phyloP scores from a whole-genome alignment of 1,140 invertebrate species.

The Saccostrea glomerata region DNA sequence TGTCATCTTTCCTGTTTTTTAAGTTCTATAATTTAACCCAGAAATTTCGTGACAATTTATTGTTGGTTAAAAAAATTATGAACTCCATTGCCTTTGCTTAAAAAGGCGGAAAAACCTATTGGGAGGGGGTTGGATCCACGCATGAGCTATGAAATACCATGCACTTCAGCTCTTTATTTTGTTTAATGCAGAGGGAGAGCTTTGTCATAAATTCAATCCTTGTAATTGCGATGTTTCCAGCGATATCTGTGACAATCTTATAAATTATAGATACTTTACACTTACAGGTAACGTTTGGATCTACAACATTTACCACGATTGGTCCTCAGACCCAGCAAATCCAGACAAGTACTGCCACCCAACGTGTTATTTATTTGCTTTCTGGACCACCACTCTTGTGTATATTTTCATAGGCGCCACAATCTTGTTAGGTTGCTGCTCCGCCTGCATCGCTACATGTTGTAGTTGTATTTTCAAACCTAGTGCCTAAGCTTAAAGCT shows the following conservation, averaged over 20 bases:
- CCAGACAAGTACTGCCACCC: conserved; percentile 85
- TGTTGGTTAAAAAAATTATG: too few species aligned
- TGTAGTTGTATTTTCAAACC: background rate
- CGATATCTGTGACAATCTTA: conserved; percentile 38
- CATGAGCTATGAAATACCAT: too few species aligned
- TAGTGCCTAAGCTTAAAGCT: background rate
- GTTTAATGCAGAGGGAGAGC: too few species aligned
- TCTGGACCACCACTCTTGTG: conserved; percentile 84
- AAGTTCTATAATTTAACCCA: too few species aligned
- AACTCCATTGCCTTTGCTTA: too few species aligned
- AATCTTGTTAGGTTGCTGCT: conserved; percentile 80
- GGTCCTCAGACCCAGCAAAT: background rate
- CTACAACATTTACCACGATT: conserved; percentile 55
- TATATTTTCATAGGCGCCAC: conserved; percentile 82
- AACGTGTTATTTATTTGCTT: conserved; percentile 87
- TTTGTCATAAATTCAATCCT: too few species aligned
- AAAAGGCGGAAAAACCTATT: too few species aligned
- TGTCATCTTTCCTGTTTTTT: too few species aligned
- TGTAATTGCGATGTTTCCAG: too few species aligned
- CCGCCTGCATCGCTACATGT: conserved; percentile 46
- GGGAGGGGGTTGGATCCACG: too few species aligned
- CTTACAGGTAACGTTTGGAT: conserved; percentile 65
- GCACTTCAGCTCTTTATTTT: too few species aligned
- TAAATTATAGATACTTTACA: background rate
- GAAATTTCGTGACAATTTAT: too few species aligned